phyloP scores from a whole-genome alignment of 1,140 invertebrate genomes.

The Panulirus ornatus region DNA sequence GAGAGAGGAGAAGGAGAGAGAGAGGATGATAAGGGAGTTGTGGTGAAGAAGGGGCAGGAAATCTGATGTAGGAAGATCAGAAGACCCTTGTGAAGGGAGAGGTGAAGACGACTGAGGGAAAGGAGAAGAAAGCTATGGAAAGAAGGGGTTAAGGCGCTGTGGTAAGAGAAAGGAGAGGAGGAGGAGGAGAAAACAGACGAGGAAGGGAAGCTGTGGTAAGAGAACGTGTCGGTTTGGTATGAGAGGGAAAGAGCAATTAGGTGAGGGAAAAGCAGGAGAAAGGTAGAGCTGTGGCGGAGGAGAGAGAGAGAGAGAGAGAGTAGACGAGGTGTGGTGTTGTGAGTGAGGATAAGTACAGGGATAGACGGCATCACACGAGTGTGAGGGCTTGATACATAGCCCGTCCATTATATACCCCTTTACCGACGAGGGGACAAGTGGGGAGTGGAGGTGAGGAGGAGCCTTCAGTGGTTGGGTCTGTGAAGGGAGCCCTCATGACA shows the following conservation, averaged over 20 bases:
- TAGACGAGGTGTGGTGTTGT: no score
- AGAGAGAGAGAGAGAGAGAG: constrained; percentile 1
- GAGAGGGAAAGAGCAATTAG: not conserved
- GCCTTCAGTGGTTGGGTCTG: no score
- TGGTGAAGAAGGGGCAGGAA: not conserved
- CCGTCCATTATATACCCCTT: no score
- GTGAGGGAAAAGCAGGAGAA: not conserved
- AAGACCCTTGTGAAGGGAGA: not conserved
- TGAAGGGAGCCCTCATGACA: no score
- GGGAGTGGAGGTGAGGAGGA: no score
- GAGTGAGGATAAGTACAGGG: no score
- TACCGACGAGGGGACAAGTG: no score
- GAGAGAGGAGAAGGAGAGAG: not conserved
- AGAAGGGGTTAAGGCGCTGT: not conserved
- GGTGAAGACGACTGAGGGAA: not conserved
- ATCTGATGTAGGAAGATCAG: not conserved
- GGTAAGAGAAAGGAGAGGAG: not conserved
- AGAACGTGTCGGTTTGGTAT: not conserved
- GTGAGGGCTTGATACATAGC: no score
- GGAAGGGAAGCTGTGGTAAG: not conserved
- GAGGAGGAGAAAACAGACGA: no score
- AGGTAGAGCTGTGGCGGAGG: not conserved
- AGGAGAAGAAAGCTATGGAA: not conserved
- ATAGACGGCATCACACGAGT: no score
- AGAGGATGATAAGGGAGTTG: not conserved